Evolutionary conservation across 2,113 vertebrate species (phyloP), one percentile per base, ranked within the genome.

Genomic region (Delphinus delphis): DNA sequence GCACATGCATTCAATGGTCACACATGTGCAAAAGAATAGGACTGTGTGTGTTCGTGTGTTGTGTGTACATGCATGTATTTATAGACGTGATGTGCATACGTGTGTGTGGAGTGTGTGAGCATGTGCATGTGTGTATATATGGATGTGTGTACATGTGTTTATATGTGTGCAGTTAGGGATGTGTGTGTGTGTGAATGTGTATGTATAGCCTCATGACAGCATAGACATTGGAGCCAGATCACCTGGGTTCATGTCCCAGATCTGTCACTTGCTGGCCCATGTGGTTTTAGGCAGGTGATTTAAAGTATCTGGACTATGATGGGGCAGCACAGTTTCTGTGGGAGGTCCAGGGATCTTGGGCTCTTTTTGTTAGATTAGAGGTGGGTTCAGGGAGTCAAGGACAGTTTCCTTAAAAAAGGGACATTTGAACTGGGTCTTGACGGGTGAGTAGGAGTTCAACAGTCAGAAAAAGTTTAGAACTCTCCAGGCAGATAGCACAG

Each of bases 31-130:
- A 38, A 33, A 26, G 83, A 47, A 53, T 23, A 50, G 2, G 41
- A 47, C 12, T 12, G 36, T 67, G 70, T 88, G 2, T 55, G 8
- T 44, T 26, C 1, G 2, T 7, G 0, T 17, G 60, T 6, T 3
- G 9, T 55, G 10, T 23, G 1, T 8, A 17, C 7, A 15, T 7
- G 0, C 0, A 13, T 18, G 2, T 33, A 6, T 79, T 79, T 53
- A 53, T 23, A 1, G 1, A 14, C 8, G 13, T 3, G 55, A 21
- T 58, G 68, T 67, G 38, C 20, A 2, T 14, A 1, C 0, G 17
- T 12, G 28, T 12, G 23, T 28, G 38, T 38, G 8, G 41, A 41
- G 5, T 70, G 38, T 28, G 86, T 17, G 63, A 44, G n/a, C 2
- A 5, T 13, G 26, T 18, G 20, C 1, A 0, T 25, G 65, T 77